Conservation (phyloP, 2,113 vertebrate genomes). For the Chunga burmeisteri region DNA sequence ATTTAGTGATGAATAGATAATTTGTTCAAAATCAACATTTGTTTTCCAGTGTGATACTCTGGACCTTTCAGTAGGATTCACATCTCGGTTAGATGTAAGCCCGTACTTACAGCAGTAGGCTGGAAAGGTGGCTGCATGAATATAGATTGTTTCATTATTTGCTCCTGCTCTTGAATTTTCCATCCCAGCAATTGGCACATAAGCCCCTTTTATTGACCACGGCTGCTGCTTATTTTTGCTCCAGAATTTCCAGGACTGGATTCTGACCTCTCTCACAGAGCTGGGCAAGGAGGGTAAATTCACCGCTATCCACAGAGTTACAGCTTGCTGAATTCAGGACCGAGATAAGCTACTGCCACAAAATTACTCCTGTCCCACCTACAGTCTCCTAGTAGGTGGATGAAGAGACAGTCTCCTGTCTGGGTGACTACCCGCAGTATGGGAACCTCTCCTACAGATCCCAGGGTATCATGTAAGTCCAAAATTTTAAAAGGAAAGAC, state of each 20-base stretch:
- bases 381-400: not conserved
- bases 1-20: conserved; percentile 54
- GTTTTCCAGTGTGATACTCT: conserved; percentile 41
- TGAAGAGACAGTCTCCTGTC: not conserved
- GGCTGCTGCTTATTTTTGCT: conserved; percentile 27
- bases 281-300: not conserved
- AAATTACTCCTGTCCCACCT: not conserved
- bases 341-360: not conserved
- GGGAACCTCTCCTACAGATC: not conserved
- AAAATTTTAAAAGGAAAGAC: not conserved
- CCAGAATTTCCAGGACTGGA: not conserved
- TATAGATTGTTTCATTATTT: conserved; percentile 63
- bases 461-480: not conserved
- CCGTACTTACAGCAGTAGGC: conserved; percentile 3
- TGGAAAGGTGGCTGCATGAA: conserved; percentile 46
- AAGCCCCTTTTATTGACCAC: conserved; percentile 42
- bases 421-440: not conserved
- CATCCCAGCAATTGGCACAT: conserved; percentile 39
- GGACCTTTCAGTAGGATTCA: conserved; percentile 37
- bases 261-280: not conserved
- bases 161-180: conserved; percentile 53
- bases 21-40: conserved; percentile 60
- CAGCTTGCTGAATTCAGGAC: not conserved
- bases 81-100: not conserved
- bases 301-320: not conserved